These are phyloP conservation scores for Cochlearius cochlearius DNA, from an alignment of 2,113 vertebrate genomes.

Conservation along the genomic window DNA sequence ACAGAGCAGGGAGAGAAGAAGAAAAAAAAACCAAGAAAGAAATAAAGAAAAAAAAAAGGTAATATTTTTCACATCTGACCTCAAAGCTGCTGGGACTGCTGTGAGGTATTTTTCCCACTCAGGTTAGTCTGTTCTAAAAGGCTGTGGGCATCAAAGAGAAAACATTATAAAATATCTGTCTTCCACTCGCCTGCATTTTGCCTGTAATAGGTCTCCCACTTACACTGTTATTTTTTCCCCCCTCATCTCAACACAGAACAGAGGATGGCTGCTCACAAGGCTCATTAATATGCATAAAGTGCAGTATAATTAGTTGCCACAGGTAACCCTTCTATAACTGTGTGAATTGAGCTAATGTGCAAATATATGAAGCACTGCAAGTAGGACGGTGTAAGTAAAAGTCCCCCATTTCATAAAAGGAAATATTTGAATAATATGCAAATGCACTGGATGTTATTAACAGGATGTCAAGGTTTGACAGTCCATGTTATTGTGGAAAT, in stretches of 20 bases:
- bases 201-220: constrained; percentile 68
- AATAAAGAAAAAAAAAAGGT: background rate
- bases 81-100: constrained; percentile 52
- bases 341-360: constrained; percentile 75
- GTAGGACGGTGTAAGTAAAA: constrained; percentile 60
- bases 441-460: constrained; percentile 83
- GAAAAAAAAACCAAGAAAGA: background rate
- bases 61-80: constrained; percentile 55
- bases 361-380: constrained; percentile 58
- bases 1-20: background rate
- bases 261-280: constrained; percentile 55
- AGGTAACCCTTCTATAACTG: constrained; percentile 81
- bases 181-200: constrained; percentile 48
- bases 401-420: constrained; percentile 75
- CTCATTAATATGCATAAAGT: constrained; percentile 81
- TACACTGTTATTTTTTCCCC: constrained; percentile 60
- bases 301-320: constrained; percentile 81
- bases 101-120: constrained; percentile 38
- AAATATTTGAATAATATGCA: constrained; percentile 86
- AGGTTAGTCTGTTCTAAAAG: constrained; percentile 39
- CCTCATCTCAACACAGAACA: constrained; percentile 57
- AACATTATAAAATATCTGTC: constrained; percentile 56
- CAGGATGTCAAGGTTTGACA: constrained; percentile 84
- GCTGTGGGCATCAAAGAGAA: constrained; percentile 52
- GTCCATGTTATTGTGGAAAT: constrained; percentile 84